These are phyloP conservation scores for Bombylius discolor DNA, from an alignment of 2,888 invertebrate genomes.

Conservation along the genomic window DNA sequence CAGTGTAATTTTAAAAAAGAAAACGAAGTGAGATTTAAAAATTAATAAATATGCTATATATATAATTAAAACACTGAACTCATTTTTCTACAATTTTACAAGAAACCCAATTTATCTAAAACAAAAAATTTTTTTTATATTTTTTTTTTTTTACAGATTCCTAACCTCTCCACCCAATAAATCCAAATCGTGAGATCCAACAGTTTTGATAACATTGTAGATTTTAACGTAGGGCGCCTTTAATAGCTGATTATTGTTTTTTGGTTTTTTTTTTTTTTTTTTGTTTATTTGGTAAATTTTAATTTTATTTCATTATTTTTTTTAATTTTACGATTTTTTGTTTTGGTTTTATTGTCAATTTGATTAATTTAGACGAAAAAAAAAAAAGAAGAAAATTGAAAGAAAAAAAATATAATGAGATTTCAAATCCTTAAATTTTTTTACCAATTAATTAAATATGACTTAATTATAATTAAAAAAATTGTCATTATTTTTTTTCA, in stretches of 20 bases:
- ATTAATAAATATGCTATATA: no score
- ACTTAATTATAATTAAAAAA: no score
- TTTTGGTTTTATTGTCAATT: neutral
- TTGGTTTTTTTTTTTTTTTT: neutral
- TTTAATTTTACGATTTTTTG: no score
- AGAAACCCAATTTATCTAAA: no score
- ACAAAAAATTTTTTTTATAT: neutral
- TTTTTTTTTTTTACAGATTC: neutral
- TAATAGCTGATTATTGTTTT: conserved; percentile 55
- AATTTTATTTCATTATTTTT: neutral
- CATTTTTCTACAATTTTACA: no score
- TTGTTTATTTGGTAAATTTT: conserved; percentile 1
- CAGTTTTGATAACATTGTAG: conserved; percentile 92
- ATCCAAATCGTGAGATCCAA: conserved; percentile 59
- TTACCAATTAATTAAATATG: no score
- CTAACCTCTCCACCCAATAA: conserved; percentile 41
- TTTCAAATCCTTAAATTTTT: neutral
- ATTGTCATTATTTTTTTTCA: neutral
- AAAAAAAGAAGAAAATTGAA: neutral
- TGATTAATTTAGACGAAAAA: neutral
- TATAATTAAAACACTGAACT: no score
- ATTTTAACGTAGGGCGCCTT: conserved; percentile 94
- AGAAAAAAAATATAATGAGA: neutral
- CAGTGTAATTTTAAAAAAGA: no score
- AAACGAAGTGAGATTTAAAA: no score